Evolutionary conservation across 2,113 vertebrate genomes (phyloP).

Genomic region (Plotosus lineatus): DNA sequence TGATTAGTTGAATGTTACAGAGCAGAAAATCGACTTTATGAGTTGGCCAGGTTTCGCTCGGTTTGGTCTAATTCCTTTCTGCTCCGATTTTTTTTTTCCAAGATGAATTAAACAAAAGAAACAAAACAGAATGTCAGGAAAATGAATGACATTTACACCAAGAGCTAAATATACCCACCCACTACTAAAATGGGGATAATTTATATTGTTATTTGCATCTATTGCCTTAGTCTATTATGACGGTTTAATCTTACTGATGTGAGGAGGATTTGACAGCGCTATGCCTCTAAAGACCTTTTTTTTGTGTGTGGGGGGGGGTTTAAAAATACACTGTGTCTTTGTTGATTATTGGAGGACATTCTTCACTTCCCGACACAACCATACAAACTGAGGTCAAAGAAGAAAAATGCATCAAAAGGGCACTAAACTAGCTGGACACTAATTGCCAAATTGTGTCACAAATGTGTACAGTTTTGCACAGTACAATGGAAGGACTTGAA

Average conservation of each 20-base stretch:
- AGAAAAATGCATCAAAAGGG: slow-evolving; percentile 34
- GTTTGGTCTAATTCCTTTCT: slow-evolving; percentile 46
- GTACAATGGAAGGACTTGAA: slow-evolving; percentile 53
- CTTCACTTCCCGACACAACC: slow-evolving; percentile 50
- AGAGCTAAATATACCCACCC: slow-evolving; percentile 46
- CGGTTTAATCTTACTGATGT: slow-evolving; percentile 57
- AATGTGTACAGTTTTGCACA: slow-evolving; percentile 58
- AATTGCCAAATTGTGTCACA: slow-evolving; percentile 51
- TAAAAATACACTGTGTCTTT: slow-evolving; percentile 63
- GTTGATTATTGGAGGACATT: slow-evolving; percentile 52
- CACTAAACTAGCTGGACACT: slow-evolving; percentile 41
- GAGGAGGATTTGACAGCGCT: slow-evolving; percentile 55
- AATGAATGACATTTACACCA: slow-evolving; percentile 25
- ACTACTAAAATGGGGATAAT: slow-evolving; percentile 48
- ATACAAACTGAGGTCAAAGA: slow-evolving; percentile 38
- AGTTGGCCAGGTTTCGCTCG: slow-evolving; percentile 5
- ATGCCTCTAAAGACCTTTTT: slow-evolving; percentile 56
- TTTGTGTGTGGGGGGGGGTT: background rate
- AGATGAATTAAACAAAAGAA: slow-evolving; percentile 21
- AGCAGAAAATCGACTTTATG: slow-evolving; percentile 35
- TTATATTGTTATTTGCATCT: slow-evolving; percentile 58
- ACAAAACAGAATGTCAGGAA: slow-evolving; percentile 39
- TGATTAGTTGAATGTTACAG: slow-evolving; percentile 60
- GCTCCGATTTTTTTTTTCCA: slow-evolving; percentile 23
- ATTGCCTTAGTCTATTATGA: slow-evolving; percentile 66